Evolutionary conservation across 2,888 invertebrate genomes (phyloP), one percentile per base, ranked within the genome.

Genomic region (Octodonta nipae): DNA sequence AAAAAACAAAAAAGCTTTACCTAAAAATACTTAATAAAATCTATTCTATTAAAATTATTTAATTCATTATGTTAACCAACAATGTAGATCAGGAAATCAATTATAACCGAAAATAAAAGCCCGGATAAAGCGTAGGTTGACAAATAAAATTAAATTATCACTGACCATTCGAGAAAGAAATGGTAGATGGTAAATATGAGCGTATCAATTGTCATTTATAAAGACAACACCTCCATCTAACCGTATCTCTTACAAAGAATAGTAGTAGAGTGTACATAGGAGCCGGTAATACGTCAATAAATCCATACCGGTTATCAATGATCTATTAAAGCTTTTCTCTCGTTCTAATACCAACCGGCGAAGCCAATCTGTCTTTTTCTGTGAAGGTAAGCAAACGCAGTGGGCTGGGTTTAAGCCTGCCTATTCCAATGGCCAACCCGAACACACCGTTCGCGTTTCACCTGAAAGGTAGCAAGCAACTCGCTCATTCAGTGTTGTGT

Each of bases 401-500:
- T 58, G 58, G 60, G 60, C 57, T 45, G 58, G 51, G 53, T 53
- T 44, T 46, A 60, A 58, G 61, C 58, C 60, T 60, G 54, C 60
- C 61, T 57, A 56, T 58, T 56, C 30, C 10, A 20, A 6, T 11
- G 20, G 11, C 10, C 22, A 15, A 12, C 7, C 17, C 22, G 22
- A 20, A 7, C 30, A 6, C 5, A 17, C 30, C 17, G 28, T 12
- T 10, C 12, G 14, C 13, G 10, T 10, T 14, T 28, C 14, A 10
- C 11, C 27, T 14, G 14, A n/a, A n/a, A n/a, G n/a, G n/a, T n/a
- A n/a, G n/a, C n/a, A n/a, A n/a, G n/a, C n/a, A n/a, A n/a, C 14
- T 6, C 17, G 17, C 17, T 61, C 62, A 61, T 61, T 63, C 61
- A 58, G 57, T 59, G 61, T 60, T 52, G 58, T 58, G 61, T 56